Conservation (phyloP, 2,113 vertebrate species). For the Poicephalus gulielmi region DNA sequence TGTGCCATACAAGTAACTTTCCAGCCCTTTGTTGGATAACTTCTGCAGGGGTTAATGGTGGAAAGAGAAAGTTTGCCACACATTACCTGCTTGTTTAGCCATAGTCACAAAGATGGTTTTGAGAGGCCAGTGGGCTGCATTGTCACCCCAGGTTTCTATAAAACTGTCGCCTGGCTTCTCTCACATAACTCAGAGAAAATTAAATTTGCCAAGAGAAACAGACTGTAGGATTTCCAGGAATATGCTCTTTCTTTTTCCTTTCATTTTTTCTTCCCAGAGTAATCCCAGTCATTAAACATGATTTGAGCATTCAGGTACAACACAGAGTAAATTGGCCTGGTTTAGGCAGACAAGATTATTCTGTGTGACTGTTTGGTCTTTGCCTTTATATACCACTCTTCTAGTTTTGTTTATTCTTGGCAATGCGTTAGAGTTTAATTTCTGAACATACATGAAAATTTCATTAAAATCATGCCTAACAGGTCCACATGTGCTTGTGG, state of each 20-base stretch:
- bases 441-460: neutral
- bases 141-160: neutral
- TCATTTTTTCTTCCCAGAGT: neutral
- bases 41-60: neutral
- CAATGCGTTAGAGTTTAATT: neutral
- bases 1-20: neutral
- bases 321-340: neutral
- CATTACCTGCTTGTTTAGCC: neutral
- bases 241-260: neutral
- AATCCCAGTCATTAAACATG: slow-evolving; percentile 43
- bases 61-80: neutral
- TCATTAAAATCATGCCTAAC: neutral
- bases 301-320: slow-evolving; percentile 37
- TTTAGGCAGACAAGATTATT: neutral
- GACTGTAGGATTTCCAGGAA: slow-evolving; percentile 16
- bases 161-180: neutral
- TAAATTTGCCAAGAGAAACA: slow-evolving; percentile 28
- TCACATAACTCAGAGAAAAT: slow-evolving; percentile 27
- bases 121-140: neutral
- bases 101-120: neutral
- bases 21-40: neutral
- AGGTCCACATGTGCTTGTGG: neutral
- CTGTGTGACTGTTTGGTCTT: neutral
- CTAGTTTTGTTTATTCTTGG: neutral
- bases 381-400: neutral